Percentiles rank a stretch among this genome's conserved stretches.
Conservation (phyloP, 2,797 vertebrate species). For the Mionectes olivaceus region DNA sequence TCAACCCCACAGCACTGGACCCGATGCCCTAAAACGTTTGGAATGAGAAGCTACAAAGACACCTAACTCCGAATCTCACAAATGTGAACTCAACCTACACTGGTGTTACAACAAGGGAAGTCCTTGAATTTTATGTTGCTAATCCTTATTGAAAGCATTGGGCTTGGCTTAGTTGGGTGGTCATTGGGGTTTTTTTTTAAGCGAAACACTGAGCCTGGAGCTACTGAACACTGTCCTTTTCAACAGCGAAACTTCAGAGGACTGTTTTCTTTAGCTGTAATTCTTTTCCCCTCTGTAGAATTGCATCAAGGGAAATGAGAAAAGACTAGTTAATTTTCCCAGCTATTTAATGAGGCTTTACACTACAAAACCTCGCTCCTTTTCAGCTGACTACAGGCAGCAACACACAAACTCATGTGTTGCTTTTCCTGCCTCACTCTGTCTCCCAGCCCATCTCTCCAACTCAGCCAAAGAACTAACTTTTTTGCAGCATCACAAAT, state of each 20-base stretch:
- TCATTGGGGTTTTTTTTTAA: not conserved
- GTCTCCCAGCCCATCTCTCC: not conserved
- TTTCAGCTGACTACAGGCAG: not conserved
- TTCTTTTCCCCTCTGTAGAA: not conserved
- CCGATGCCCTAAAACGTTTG: not conserved
- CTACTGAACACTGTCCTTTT: not conserved
- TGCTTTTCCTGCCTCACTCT: not conserved
- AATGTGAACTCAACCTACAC: not conserved
- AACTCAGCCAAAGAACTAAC: not conserved
- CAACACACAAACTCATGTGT: not conserved
- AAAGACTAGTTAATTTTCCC: slow-evolving; percentile 31
- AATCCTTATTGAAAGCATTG: not conserved
- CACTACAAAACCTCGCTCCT: not conserved
- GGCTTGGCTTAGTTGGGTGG: not conserved
- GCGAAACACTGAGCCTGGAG: not conserved
- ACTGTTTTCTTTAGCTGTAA: slow-evolving; percentile 26
- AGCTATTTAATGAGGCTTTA: not conserved
- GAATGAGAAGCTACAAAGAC: not conserved
- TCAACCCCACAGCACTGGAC: not conserved
- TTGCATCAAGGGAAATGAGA: slow-evolving; percentile 1
- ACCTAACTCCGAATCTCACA: not conserved
- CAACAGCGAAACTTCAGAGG: not conserved
- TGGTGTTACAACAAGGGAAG: not conserved
- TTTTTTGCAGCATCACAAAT: not conserved
- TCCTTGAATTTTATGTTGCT: not conserved